These are phyloP conservation scores for Larimichthys crocea DNA, from an alignment of 2,113 vertebrate species.

Conservation along the genomic window DNA sequence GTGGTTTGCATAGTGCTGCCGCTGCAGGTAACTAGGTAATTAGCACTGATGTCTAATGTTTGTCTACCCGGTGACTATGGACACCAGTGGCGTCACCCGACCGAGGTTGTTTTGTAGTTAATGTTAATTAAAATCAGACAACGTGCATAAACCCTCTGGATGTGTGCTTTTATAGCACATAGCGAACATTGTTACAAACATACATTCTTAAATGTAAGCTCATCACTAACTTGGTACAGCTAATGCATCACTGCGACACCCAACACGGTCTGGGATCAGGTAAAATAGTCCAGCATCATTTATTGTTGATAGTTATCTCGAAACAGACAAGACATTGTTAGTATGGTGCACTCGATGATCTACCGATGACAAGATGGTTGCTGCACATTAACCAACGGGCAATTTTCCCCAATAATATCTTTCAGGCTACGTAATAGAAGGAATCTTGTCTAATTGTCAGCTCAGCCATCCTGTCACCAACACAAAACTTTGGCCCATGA, in stretches of 20 bases:
- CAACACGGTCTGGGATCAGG: not conserved
- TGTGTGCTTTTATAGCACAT: not conserved
- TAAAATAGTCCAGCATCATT: not conserved
- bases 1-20: constrained; percentile 2
- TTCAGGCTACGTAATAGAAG: constrained; percentile 1
- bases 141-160: not conserved
- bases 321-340: not conserved
- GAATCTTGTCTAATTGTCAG: constrained; percentile 19
- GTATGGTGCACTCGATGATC: not conserved
- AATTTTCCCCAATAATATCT: not conserved
- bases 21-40: constrained; percentile 14
- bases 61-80: not conserved
- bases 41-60: not conserved
- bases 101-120: not conserved
- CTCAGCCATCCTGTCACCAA: constrained; percentile 36
- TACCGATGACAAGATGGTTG: not conserved
- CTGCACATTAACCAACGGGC: not conserved
- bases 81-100: not conserved
- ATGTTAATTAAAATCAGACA: not conserved
- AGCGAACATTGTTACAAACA: not conserved
- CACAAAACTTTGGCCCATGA: constrained; percentile 3
- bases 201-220: not conserved
- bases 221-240: not conserved
- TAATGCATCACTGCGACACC: not conserved
- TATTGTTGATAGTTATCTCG: not conserved